A percentile compares a stretch with the other conserved stretches of the same genome.
phyloP scores from a whole-genome alignment of 2,888 invertebrate species.

The Synanthedon vespiformis region DNA sequence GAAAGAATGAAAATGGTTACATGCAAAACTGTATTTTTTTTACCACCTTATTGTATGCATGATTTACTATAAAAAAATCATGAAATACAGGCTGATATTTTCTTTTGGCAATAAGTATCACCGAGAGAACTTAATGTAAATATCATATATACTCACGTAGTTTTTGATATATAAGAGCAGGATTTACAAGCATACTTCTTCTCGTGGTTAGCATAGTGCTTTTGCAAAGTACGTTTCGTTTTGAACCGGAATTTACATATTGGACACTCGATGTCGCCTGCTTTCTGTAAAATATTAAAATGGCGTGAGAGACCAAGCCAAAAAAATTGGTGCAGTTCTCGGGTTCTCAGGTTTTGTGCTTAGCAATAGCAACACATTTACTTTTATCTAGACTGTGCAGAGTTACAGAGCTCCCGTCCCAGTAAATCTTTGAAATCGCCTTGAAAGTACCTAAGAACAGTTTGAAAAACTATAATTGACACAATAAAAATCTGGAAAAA shows the following conservation, averaged over 20 bases:
- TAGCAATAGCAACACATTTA: too few species aligned
- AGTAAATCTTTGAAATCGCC: too few species aligned
- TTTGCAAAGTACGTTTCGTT: conserved; percentile 41
- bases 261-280: conserved; percentile 43
- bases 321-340: too few species aligned
- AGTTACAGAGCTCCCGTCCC: too few species aligned
- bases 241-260: conserved; percentile 54
- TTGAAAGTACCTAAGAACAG: neutral
- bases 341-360: too few species aligned
- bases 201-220: conserved; percentile 49
- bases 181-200: conserved; percentile 54
- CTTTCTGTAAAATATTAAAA: conserved; percentile 21
- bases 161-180: conserved; percentile 49
- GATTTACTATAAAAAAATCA: too few species aligned
- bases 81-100: neutral
- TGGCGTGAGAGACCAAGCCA: too few species aligned
- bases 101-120: too few species aligned
- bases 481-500: neutral
- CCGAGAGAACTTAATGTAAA: too few species aligned
- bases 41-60: too few species aligned
- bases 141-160: conserved; percentile 33
- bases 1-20: too few species aligned
- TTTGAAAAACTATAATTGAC: neutral
- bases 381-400: too few species aligned
- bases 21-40: neutral